phyloP scores from a whole-genome alignment of 2,888 invertebrate genomes.

The Lingula anatina region DNA sequence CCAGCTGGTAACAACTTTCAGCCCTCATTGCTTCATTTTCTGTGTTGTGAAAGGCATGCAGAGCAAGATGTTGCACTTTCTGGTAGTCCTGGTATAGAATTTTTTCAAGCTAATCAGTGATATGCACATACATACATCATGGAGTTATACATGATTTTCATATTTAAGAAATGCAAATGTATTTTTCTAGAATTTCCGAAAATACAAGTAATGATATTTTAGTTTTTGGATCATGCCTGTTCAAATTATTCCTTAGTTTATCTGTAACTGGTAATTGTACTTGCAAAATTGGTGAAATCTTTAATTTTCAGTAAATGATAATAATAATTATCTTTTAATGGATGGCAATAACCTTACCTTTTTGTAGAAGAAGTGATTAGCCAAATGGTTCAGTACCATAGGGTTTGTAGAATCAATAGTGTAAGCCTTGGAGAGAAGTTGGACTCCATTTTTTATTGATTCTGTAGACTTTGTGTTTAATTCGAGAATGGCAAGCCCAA shows the following conservation, averaged over 20 bases:
- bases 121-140: no score
- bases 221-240: no score
- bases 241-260: no score
- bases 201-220: no score
- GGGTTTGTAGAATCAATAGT: conserved; percentile 96
- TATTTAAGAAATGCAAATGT: no score
- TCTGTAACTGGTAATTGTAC: no score
- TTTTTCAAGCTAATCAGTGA: no score
- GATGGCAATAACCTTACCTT: conserved; percentile 58
- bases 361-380: conserved; percentile 99
- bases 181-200: no score
- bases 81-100: conserved; percentile 70
- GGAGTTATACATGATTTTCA: no score
- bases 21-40: conserved; percentile 99
- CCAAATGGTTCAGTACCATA: conserved; percentile 97
- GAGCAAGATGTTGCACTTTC: conserved; percentile 91
- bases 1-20: conserved; percentile 96
- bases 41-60: conserved; percentile 97
- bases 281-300: no score
- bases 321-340: no score
- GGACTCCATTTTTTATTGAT: conserved; percentile 87
- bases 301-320: no score
- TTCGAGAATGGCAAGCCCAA: conserved; percentile 91
- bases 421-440: conserved; percentile 93
- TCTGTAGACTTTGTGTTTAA: conserved; percentile 85